phyloP scores from a whole-genome alignment of 1,140 invertebrate genomes.

The Cyrtorhinus lividipennis region DNA sequence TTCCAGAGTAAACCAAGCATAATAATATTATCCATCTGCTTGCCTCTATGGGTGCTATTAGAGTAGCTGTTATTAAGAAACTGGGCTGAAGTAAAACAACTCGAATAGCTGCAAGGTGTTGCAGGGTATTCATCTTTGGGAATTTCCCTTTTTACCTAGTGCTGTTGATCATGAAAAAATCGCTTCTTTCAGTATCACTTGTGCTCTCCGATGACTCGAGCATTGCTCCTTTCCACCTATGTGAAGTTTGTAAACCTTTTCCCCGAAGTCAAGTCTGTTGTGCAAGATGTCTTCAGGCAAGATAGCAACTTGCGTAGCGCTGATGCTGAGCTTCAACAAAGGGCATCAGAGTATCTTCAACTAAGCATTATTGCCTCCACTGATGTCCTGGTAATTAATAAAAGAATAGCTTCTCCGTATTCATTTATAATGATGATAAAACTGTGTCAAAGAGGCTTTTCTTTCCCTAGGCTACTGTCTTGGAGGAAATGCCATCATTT shows the following conservation, averaged over 20 bases:
- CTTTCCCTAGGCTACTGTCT: slow-evolving; percentile 70
- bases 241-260: slow-evolving; percentile 99
- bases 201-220: slow-evolving; percentile 91
- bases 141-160: neutral
- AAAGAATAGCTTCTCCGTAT: neutral
- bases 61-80: too few relatives aligned
- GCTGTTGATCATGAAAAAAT: too few relatives aligned
- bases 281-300: slow-evolving; percentile 91
- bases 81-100: too few relatives aligned
- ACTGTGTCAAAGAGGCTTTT: too few relatives aligned
- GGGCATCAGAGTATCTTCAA: slow-evolving; percentile 95
- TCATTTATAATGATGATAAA: neutral
- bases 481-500: slow-evolving; percentile 99
- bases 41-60: too few relatives aligned
- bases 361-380: slow-evolving; percentile 90
- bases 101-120: too few relatives aligned
- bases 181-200: slow-evolving; percentile 79
- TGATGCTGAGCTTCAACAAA: slow-evolving; percentile 95
- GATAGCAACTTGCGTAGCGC: slow-evolving; percentile 94
- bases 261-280: slow-evolving; percentile 92
- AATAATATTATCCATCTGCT: too few relatives aligned
- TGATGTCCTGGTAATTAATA: slow-evolving; percentile 78
- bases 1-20: too few relatives aligned
- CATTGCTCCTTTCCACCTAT: slow-evolving; percentile 91
- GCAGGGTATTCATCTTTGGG: neutral